Conservation (phyloP, 1,140 invertebrate species). For the Zaprionus ghesquierei region DNA sequence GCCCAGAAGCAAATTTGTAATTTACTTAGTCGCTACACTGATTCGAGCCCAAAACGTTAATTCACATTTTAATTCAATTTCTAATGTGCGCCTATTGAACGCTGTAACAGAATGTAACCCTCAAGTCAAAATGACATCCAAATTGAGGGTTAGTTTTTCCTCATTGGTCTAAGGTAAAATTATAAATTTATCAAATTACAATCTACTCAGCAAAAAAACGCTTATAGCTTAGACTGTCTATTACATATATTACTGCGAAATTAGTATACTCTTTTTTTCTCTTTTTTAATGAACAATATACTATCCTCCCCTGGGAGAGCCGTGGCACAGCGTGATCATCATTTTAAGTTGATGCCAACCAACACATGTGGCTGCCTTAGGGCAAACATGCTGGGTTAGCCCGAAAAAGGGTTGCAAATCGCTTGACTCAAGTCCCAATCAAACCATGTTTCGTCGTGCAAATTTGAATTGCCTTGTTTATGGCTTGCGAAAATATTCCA, state of each 20-base stretch:
- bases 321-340: neutral
- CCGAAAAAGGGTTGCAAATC: slow-evolving; percentile 4
- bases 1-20: neutral
- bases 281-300: neutral
- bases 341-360: slow-evolving; percentile 69
- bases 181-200: neutral
- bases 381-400: slow-evolving; percentile 57
- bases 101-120: neutral
- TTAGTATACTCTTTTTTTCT: too few species aligned
- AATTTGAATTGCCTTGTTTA: neutral
- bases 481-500: neutral
- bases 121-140: neutral
- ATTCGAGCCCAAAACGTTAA: neutral
- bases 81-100: neutral
- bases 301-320: neutral
- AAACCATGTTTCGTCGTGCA: too few species aligned
- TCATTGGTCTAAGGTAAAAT: neutral
- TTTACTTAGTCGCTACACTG: neutral
- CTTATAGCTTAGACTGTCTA: too few species aligned
- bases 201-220: neutral
- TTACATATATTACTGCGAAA: too few species aligned
- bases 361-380: slow-evolving; percentile 69
- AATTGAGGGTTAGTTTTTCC: neutral
- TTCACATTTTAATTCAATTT: neutral
- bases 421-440: neutral